Conservation (phyloP, 2,888 invertebrate genomes). For the Tenthredo livida region DNA sequence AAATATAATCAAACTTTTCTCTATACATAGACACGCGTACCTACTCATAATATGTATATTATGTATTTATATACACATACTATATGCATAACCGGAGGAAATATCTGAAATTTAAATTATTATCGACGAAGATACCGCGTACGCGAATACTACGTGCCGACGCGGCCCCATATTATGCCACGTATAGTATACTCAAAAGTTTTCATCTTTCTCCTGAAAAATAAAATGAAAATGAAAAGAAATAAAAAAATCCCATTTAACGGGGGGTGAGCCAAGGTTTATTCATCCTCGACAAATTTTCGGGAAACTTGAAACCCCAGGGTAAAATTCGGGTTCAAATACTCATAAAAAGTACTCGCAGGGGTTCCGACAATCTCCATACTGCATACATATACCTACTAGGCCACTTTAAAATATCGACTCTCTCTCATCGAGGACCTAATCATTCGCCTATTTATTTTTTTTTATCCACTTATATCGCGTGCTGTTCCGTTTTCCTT, state of each 20-base stretch:
- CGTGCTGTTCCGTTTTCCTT: not conserved
- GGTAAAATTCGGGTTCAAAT: not conserved
- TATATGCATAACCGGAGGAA: not conserved
- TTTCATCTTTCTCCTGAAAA: not conserved
- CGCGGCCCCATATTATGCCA: not conserved
- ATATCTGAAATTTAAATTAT: constrained; percentile 38
- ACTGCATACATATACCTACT: not conserved
- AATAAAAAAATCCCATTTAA: not conserved
- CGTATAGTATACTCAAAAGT: not conserved
- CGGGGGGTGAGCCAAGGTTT: not conserved
- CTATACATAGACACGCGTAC: not conserved
- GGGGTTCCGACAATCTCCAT: not conserved
- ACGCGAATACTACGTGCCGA: not conserved
- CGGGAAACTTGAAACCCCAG: not conserved
- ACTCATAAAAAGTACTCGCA: not conserved
- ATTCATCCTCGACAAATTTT: not conserved
- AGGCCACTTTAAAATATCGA: not conserved
- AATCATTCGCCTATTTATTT: constrained; percentile 3
- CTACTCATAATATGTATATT: not conserved
- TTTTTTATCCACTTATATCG: constrained; percentile 1
- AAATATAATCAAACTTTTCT: not conserved
- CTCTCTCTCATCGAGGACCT: not conserved
- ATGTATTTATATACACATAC: no score
- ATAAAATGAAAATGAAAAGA: not conserved
- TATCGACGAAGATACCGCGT: not conserved